phyloP scores from a whole-genome alignment of 1,140 invertebrate genomes.

The Drosophila auraria region DNA sequence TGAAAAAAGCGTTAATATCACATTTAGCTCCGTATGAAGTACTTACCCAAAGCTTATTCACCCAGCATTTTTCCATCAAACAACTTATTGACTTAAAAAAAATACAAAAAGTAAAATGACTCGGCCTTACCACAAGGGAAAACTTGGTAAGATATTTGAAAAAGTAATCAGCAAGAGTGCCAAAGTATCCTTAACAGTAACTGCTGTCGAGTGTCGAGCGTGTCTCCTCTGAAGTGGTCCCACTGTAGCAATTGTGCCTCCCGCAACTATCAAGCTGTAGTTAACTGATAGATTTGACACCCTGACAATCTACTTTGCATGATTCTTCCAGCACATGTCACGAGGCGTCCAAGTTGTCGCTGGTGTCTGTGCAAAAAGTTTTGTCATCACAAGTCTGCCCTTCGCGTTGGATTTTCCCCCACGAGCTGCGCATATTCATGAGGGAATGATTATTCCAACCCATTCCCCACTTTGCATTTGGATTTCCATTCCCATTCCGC shows the following conservation, averaged over 20 bases:
- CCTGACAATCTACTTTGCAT: conserved; percentile 51
- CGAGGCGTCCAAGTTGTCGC: conserved; percentile 18
- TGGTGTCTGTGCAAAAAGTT: conserved; percentile 39
- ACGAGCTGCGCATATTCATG: conserved; percentile 38
- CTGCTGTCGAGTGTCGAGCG: not conserved
- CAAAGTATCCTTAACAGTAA: not conserved
- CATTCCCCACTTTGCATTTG: conserved; percentile 14
- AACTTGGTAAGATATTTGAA: not conserved
- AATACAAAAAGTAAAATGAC: not conserved
- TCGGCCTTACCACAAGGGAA: not conserved
- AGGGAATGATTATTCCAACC: conserved; percentile 45
- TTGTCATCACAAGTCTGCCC: conserved; percentile 28
- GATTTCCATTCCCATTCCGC: conserved; percentile 8
- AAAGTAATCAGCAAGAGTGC: conserved; percentile 15
- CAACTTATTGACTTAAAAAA: not conserved
- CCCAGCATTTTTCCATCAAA: not conserved
- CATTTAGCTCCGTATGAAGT: not conserved
- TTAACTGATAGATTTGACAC: conserved; percentile 53
- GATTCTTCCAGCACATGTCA: conserved; percentile 48
- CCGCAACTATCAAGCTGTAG: conserved; percentile 22
- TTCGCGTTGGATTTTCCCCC: no score
- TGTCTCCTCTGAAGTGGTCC: conserved; percentile 5
- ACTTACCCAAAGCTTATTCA: not conserved
- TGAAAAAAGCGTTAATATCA: not conserved
- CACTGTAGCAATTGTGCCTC: conserved; percentile 22